Percentiles rank a stretch among this genome's conserved stretches.
Evolutionary conservation across 2,888 invertebrate genomes (phyloP).

Genomic region (Drosophila nigricruria): DNA sequence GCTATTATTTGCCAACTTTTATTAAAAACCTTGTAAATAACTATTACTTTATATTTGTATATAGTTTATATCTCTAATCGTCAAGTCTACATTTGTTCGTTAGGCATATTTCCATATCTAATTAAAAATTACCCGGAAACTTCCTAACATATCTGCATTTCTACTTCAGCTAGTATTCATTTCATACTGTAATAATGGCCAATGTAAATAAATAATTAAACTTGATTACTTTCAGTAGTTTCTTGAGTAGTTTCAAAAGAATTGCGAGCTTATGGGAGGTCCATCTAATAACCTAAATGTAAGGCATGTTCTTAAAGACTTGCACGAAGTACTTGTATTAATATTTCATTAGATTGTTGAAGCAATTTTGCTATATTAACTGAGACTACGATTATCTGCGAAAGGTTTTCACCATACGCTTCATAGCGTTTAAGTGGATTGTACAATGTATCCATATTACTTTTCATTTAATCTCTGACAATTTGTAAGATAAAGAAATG

Average conservation of each 20-base stretch:
- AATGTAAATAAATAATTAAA: neutral
- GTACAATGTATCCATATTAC: conserved; percentile 61
- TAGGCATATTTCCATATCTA: neutral
- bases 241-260: neutral
- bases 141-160: neutral
- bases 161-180: too few species aligned
- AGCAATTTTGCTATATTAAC: conserved; percentile 8
- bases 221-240: neutral
- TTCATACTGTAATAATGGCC: neutral
- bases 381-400: neutral
- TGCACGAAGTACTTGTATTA: neutral
- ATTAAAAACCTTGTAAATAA: too few species aligned
- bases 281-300: neutral
- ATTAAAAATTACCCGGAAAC: neutral
- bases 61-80: too few species aligned
- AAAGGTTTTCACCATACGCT: conserved; percentile 23
- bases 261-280: neutral
- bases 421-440: conserved; percentile 49
- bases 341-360: neutral
- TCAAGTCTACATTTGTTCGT: neutral
- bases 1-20: too few species aligned
- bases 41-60: too few species aligned
- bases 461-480: conserved; percentile 77
- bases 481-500: conserved; percentile 81
- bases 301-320: neutral